These are phyloP conservation scores for Tringa solitaria DNA, from an alignment of 2,113 vertebrate genomes.

Conservation along the genomic window DNA sequence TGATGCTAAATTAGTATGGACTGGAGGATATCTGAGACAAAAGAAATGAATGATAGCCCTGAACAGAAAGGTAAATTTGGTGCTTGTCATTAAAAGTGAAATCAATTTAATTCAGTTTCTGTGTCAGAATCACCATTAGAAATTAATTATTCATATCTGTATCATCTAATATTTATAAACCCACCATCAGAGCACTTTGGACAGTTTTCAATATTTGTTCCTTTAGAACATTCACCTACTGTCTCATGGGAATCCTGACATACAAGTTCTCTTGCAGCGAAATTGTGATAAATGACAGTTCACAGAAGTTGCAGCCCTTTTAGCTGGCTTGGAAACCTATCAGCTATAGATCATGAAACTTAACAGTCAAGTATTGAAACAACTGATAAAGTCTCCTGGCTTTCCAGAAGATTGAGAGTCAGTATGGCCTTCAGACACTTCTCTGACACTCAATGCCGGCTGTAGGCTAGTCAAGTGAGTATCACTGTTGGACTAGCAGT, in stretches of 20 bases:
- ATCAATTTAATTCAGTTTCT: neutral
- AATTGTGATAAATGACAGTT: neutral
- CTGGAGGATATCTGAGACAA: neutral
- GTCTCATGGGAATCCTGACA: neutral
- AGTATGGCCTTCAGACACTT: neutral
- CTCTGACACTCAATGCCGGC: neutral
- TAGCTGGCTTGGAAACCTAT: neutral
- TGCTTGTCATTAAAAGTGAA: neutral
- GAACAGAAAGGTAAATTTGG: neutral
- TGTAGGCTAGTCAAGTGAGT: neutral
- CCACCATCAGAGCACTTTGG: neutral
- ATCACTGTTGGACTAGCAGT: neutral
- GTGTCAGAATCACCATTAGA: neutral
- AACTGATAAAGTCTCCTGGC: neutral
- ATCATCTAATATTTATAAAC: neutral
- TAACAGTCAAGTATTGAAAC: neutral
- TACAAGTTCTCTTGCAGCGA: neutral
- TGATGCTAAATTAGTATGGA: neutral
- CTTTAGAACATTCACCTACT: neutral
- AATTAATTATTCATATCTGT: constrained; percentile 1
- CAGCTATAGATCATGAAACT: neutral
- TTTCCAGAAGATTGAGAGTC: neutral
- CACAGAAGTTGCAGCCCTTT: neutral
- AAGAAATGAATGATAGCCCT: neutral
- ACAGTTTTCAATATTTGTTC: neutral